These are phyloP conservation scores for Heliconius nattereri DNA, from an alignment of 1,140 invertebrate genomes.

Conservation along the genomic window DNA sequence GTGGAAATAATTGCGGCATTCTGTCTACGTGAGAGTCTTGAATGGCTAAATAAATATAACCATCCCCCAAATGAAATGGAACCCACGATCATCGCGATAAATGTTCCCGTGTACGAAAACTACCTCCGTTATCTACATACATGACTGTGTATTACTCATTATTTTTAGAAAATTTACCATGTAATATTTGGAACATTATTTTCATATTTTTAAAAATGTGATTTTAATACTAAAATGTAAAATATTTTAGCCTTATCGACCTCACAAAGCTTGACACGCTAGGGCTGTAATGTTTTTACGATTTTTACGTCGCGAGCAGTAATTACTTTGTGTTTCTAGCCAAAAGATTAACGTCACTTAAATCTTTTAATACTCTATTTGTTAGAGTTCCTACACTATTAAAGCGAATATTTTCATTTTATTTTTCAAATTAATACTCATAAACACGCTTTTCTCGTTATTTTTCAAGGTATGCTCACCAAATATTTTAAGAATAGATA, in stretches of 20 bases:
- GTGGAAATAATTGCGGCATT: too few relatives aligned
- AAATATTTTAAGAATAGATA: too few relatives aligned
- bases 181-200: neutral
- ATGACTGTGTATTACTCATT: neutral
- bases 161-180: neutral
- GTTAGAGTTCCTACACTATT: neutral
- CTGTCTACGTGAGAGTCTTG: too few relatives aligned
- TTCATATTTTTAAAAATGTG: neutral
- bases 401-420: neutral
- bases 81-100: neutral
- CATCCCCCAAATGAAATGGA: neutral
- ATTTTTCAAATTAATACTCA: too few relatives aligned
- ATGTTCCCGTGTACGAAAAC: neutral
- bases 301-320: conserved; percentile 1
- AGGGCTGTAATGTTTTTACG: conserved; percentile 1
- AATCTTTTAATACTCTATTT: neutral
- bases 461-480: too few relatives aligned
- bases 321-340: conserved; percentile 10
- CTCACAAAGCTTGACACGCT: conserved; percentile 7
- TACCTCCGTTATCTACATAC: neutral
- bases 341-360: conserved; percentile 9
- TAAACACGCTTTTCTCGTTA: too few relatives aligned
- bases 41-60: too few relatives aligned
- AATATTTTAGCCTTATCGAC: neutral
- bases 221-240: neutral